phyloP scores from a whole-genome alignment of 2,888 invertebrate genomes.

The Ophion slaviceki region DNA sequence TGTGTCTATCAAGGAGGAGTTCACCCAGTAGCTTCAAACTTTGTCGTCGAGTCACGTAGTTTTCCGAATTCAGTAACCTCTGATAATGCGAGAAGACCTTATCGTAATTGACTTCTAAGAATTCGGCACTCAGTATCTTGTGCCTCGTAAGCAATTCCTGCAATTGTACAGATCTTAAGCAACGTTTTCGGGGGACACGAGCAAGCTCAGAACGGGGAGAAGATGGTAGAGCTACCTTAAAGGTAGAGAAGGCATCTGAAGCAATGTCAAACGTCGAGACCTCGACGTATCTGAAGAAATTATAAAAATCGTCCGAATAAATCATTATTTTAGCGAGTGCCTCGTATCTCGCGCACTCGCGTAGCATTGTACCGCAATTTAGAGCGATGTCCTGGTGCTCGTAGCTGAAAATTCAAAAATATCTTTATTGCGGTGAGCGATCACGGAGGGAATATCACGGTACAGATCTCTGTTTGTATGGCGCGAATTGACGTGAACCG shows the following conservation, averaged over 20 bases:
- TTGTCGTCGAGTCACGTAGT: constrained; percentile 99
- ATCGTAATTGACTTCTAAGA: constrained; percentile 99
- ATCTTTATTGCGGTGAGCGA: constrained; percentile 41
- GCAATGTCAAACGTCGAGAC: constrained; percentile 99
- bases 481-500: constrained; percentile 6
- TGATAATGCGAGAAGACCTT: constrained; percentile 99
- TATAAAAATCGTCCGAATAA: constrained; percentile 98
- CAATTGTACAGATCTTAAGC: constrained; percentile 75
- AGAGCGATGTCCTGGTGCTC: constrained; percentile 99
- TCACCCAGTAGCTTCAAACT: constrained; percentile 99
- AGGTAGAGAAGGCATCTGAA: constrained; percentile 99
- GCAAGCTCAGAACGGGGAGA: constrained; percentile 28
- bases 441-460: constrained; percentile 43
- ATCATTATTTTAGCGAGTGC: constrained; percentile 99
- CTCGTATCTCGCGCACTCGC: constrained; percentile 99
- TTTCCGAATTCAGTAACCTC: constrained; percentile 98
- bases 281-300: constrained; percentile 99
- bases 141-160: constrained; percentile 97
- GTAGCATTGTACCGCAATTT: constrained; percentile 99
- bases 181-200: background rate
- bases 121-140: constrained; percentile 98
- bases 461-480: constrained; percentile 30
- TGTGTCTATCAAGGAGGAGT: constrained; percentile 98
- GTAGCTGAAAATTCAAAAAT: constrained; percentile 88
- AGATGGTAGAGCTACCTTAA: constrained; percentile 90